Base-by-base conservation (phyloP, 1,140 invertebrate species). In the Chlorops oryzae region DNA sequence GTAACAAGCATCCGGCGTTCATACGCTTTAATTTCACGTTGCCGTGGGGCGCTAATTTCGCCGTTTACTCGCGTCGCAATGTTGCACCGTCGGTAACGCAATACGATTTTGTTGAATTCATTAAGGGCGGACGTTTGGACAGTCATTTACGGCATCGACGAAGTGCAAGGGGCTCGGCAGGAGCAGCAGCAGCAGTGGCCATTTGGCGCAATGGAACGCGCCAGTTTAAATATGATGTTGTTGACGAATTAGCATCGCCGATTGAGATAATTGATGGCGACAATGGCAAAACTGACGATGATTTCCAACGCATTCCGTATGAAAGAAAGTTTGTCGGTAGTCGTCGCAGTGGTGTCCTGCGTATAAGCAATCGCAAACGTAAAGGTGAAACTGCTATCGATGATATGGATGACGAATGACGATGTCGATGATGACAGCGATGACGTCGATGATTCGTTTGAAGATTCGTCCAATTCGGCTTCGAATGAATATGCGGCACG, bases 91-190 rank as follows among this genome's bases (percentile, higher is more conserved):
- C 90, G 62, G 88, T 96, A 51, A 95, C 92, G 22, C 90, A 96
- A 71, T 94, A 96, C 70, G 93, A 96, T 70, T 95, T 97, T 70
- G 88, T 90, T 15, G 90, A 96, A 76, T 91, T 92, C 65, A 85
- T 92, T 55, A 85, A 86, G 63, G 88, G 87, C 17, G 88, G 88
- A 20, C 77, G 87, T 18, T 75, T 90, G 4, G 87, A 90, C 64
- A 78, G 86, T 58, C 74, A 86, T 43, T 78, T 85, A 57, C 44
- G 68, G 21, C 63, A 67, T 47, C 59, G 61, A 24, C 57, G 62
- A 38, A 59, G 43, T 37, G 47, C 39, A 51, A 9, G 23, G 4
- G 22, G 41, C n/a, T 24, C 15, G 20, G 5, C 41, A 42, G 12
- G 20, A 34, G 47, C 17, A 37, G 34, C 28, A 48, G 22, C 48